Evolutionary conservation across 1,140 invertebrate species (phyloP), one percentile per base, ranked within the genome.

Genomic region (Geopemphigus sp.): DNA sequence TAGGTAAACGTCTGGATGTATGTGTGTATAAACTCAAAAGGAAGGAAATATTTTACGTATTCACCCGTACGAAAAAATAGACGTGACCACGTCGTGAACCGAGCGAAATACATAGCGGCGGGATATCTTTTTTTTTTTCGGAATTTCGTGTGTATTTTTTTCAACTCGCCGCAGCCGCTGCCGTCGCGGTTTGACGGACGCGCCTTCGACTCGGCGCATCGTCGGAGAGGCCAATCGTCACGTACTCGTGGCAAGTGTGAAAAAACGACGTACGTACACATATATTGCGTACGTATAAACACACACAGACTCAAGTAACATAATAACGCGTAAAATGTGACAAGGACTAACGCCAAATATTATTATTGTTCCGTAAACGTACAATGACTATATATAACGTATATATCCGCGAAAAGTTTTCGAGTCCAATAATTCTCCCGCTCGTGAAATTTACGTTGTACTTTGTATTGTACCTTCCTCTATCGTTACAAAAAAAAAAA

Each of bases 111-210:
- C 12, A 63, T 59, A 63, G 47, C 1, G 24, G 39, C 29, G 0
- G 3, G 68, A 54, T 72, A 29, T 72, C 54, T 50, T 50, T 54
- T 72, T 19, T 11, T 29, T 54, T n/a, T 50, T 50, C n/a, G 32
- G 8, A 39, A 4, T 39, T 39, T 39, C 32, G 32, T 39, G 32
- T 39, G 3, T 47, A 24, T 54, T 72, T 70, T 54, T 54, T 70
- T 14, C 29, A 24, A 68, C 39, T 39, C 66, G 50, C 66, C 66
- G 50, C 45, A 68, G 8, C 11, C 32, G 63, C 45, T 45, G 22
- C 66, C 45, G 66, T 70, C 29, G 68, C 24, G 68, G 68, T 72
- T 72, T 72, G 68, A 54, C 68, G 68, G 24, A 54, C 68, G 47
- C 68, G 68, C 50, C 47, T 53, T 72, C 68, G 39, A 66, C 39